A percentile compares a stretch with the other conserved stretches of the same genome.
Conservation (phyloP, 2,888 invertebrate species). For the Limnephilus rhombicus region DNA sequence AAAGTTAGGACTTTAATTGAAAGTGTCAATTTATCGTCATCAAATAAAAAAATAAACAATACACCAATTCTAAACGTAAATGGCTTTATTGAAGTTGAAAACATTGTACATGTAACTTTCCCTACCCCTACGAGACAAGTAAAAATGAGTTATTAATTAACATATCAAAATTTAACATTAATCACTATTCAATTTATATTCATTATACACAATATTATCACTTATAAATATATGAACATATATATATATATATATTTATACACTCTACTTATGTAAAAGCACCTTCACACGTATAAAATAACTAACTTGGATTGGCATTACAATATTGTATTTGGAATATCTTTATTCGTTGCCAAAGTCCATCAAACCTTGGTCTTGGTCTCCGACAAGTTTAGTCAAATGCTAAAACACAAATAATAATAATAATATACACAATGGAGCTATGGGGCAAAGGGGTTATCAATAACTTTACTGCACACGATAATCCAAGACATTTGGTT, state of each 20-base stretch:
- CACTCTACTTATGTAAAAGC: slow-evolving; percentile 10
- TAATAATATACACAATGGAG: neutral
- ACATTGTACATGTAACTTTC: neutral
- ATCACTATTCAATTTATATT: slow-evolving; percentile 25
- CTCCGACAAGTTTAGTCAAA: neutral
- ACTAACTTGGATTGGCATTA: neutral
- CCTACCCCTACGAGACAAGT: neutral
- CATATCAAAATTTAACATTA: neutral
- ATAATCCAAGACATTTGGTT: neutral
- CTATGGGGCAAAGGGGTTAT: neutral
- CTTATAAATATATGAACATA: slow-evolving; percentile 2
- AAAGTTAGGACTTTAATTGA: neutral
- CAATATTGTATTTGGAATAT: slow-evolving; percentile 33
- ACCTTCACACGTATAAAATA: slow-evolving; percentile 27
- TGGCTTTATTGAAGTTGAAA: neutral
- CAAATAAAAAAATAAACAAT: neutral
- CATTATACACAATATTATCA: slow-evolving; percentile 30
- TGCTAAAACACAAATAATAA: slow-evolving; percentile 1
- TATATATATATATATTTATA: neutral
- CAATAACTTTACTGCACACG: neutral
- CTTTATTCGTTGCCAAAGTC: neutral
- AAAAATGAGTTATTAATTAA: neutral
- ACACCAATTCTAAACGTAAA: neutral
- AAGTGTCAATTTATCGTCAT: neutral
- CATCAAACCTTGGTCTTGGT: neutral